These are phyloP conservation scores for Semicossyphus pulcher DNA, from an alignment of 2,113 vertebrate species.

Conservation along the genomic window DNA sequence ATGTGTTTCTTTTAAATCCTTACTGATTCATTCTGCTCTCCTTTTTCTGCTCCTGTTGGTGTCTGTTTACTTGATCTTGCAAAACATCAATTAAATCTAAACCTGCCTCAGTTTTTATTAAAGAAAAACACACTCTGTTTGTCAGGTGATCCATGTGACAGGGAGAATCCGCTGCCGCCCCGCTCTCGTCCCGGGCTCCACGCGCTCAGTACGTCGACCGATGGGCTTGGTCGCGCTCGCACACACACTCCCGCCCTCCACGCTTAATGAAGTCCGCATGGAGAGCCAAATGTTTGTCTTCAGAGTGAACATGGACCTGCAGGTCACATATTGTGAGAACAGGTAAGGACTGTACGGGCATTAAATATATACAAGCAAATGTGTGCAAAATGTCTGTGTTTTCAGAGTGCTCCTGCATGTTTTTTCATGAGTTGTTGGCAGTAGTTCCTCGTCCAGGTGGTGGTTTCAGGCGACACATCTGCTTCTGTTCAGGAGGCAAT, in stretches of 20 bases:
- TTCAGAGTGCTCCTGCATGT: slow-evolving; percentile 26
- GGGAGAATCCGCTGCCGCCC: slow-evolving; percentile 87
- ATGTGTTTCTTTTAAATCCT: slow-evolving; percentile 22
- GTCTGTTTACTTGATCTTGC: background rate
- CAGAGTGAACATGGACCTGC: slow-evolving; percentile 92
- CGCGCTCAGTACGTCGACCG: slow-evolving; percentile 80
- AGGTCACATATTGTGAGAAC: slow-evolving; percentile 93
- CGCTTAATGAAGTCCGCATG: slow-evolving; percentile 91
- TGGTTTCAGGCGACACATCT: slow-evolving; percentile 30
- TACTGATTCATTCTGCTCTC: slow-evolving; percentile 1
- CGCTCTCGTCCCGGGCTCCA: slow-evolving; percentile 77
- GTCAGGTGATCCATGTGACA: slow-evolving; percentile 91
- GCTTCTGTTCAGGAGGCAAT: slow-evolving; percentile 39
- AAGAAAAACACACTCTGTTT: background rate
- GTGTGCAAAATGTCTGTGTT: slow-evolving; percentile 10
- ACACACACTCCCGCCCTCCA: slow-evolving; percentile 90
- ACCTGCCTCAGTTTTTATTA: background rate
- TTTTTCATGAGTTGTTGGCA: slow-evolving; percentile 45
- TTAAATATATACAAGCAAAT: background rate
- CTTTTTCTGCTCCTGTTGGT: background rate
- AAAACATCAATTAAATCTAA: background rate
- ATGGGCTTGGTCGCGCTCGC: slow-evolving; percentile 90
- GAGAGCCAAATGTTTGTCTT: slow-evolving; percentile 93
- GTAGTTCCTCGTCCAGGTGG: slow-evolving; percentile 39
- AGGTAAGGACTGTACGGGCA: slow-evolving; percentile 76